Base-by-base conservation (phyloP, 2,888 invertebrate species). In the Drosophila ochracea region DNA sequence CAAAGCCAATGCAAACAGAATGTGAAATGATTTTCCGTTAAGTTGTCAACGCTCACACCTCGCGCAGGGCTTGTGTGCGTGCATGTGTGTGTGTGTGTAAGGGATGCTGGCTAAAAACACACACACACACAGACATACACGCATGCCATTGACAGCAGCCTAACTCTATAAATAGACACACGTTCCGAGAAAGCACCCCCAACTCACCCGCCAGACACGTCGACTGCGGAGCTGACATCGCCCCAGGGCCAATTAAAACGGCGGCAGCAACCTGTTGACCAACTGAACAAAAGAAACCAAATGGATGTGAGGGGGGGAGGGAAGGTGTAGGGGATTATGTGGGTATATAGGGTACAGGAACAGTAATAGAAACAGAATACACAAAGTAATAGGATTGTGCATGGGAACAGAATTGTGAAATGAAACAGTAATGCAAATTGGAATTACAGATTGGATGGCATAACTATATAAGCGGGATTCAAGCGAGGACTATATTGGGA, bases 21-120 rank as follows among this genome's bases (percentile, higher is more conserved):
- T 72, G 66, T 82, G 73, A 83, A 85, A 88, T 82, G 76, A 82
- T 76, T 82, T 84, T 83, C 80, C 88, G 80, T 80, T 80, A 76
- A 69, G 73, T 68, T 83, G 88, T 85, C 85, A 82, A 73, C 57
- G 58, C 52, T 55, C 55, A 33, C 33, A 80, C 77, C 67, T 53
- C 37, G 35, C 64, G 57, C 60, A 50, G 13, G 10, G 53, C 30
- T 5, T 16, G 28, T 39, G 37, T 33, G n/a, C 5, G 54, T 53
- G 21, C 2, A 4, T 53, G 7, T 30, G 30, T 7, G 30, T 31
- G 52, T 31, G 52, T 30, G 9, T 19, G 50, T 30, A 21, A 16
- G 16, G n/a, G 31, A 47, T 47, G 43, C 21, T 53, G 53, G 16
- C 25, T 37, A 19, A 11, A 4, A 11, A 39, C 64, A 68, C 41